Evolutionary conservation across 2,113 vertebrate species (phyloP).

Genomic region (Anarhynchus alexandrinus): DNA sequence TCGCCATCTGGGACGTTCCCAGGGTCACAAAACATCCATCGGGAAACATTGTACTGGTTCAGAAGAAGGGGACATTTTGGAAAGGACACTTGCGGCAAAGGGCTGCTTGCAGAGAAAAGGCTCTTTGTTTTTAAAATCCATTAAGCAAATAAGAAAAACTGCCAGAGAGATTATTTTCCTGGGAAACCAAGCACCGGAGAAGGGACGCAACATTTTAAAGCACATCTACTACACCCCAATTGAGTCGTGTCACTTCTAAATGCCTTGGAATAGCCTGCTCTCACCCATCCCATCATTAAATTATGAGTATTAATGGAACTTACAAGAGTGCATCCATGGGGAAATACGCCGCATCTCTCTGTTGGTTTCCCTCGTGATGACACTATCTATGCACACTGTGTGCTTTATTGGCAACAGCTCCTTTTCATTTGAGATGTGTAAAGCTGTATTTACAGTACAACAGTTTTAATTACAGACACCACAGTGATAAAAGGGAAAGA

Average conservation of each 20-base stretch:
- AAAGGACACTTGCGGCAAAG: not conserved
- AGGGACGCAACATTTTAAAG: not conserved
- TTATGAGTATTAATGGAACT: slow-evolving; percentile 29
- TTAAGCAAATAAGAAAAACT: not conserved
- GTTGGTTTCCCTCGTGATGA: not conserved
- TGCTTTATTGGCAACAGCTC: slow-evolving; percentile 33
- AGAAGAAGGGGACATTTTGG: not conserved
- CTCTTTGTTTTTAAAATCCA: not conserved
- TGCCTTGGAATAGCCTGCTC: not conserved
- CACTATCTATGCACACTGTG: not conserved
- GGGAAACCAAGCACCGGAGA: not conserved
- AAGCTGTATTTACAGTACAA: slow-evolving; percentile 36
- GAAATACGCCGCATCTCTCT: not conserved
- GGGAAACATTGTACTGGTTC: not conserved
- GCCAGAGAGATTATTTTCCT: not conserved
- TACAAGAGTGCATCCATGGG: not conserved
- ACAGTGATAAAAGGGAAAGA: slow-evolving; percentile 15
- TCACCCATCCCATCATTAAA: not conserved
- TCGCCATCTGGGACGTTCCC: not conserved
- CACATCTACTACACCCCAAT: not conserved
- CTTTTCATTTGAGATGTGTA: slow-evolving; percentile 12
- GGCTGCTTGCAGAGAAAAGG: not conserved
- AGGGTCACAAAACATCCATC: not conserved
- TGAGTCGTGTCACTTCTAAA: not conserved
- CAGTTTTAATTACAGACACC: slow-evolving; percentile 33